Base-by-base conservation (phyloP, 1,140 invertebrate genomes). In the Eriosoma lanigerum region DNA sequence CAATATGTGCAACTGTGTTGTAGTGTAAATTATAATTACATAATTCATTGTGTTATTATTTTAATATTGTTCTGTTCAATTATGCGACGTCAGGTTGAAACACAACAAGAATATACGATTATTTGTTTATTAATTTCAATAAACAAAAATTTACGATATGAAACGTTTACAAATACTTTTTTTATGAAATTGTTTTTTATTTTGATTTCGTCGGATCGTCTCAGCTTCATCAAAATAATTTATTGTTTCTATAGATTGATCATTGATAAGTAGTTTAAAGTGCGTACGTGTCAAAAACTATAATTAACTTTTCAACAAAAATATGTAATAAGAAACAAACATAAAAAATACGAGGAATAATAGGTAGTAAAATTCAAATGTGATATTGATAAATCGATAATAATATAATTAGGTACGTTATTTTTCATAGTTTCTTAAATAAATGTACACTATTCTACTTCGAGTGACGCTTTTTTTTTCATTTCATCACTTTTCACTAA, bases 141-240 rank as follows among this genome's bases (percentile, higher is more conserved):
- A 64, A 64, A 64, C 17, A 38, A 64, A 44, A 64, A 38, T 38
- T 38, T 6, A 13, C 19, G 32, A 64, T 64, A 64, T n/a, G 17
- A 64, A 64, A 38, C 9, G n/a, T 64, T 38, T 64, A 38, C 19
- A 64, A 38, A 64, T 64, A 64, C 19, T 64, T 32, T 64, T 62
- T 12, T 3, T 19, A 1, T 12, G 29, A n/a, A 38, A 38, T 64
- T 64, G 29, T 64, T 38, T 64, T 21, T 10, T 38, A 38, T 64
- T 21, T 64, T 44, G 10, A 64, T 29, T 38, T 21, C 26, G 24
- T 60, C 17, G 26, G 15, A 19, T 29, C 6, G 29, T 62, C 17
- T 62, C 26, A 10, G 17, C 60, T 32, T 10, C 29, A 19, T 32
- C 60, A 62, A 62, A 29, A 32, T 62, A 19, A 19, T 62, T 19